These are phyloP conservation scores for Paramormyrops kingsleyae DNA, from an alignment of 2,113 vertebrate species.

Conservation along the genomic window DNA sequence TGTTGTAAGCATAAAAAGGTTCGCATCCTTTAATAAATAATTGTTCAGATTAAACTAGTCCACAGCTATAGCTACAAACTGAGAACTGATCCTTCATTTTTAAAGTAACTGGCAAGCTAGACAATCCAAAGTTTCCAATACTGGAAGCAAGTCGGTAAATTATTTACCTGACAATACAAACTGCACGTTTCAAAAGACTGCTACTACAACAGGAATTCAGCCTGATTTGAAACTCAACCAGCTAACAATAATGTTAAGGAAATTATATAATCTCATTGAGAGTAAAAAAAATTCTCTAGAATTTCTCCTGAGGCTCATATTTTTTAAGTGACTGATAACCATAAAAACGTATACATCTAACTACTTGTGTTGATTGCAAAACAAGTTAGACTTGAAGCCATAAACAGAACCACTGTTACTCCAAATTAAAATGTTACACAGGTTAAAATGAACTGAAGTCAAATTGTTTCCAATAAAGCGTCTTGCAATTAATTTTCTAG, in stretches of 20 bases:
- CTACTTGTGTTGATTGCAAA: neutral
- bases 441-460: neutral
- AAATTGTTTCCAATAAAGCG: neutral
- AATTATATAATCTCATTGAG: neutral
- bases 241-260: neutral
- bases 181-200: neutral
- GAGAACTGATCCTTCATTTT: neutral
- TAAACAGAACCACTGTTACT: neutral
- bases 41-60: neutral
- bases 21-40: neutral
- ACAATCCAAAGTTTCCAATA: neutral
- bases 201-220: neutral
- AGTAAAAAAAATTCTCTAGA: neutral
- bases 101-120: neutral
- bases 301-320: neutral
- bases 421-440: neutral
- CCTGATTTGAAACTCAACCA: neutral
- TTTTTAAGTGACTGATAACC: neutral
- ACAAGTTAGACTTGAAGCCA: neutral
- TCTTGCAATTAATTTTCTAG: neutral
- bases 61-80: neutral
- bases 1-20: neutral
- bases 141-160: neutral
- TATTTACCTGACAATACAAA: neutral
- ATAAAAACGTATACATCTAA: neutral